These are phyloP conservation scores for Rhombomys opimus DNA, from an alignment of 2,113 vertebrate genomes.

Conservation along the genomic window DNA sequence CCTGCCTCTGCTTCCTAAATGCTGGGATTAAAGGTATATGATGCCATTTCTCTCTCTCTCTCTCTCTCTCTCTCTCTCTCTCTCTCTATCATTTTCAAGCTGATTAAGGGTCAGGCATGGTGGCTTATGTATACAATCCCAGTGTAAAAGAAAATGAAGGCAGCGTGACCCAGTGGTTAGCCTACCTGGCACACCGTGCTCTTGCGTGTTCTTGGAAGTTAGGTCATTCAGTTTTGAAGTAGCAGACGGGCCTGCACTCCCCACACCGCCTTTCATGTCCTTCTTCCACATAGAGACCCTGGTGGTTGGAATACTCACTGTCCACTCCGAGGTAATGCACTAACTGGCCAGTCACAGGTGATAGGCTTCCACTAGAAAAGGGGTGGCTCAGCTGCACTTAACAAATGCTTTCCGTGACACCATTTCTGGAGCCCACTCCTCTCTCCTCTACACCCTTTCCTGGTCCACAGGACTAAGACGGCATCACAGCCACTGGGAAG, in stretches of 20 bases:
- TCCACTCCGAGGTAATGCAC: not conserved
- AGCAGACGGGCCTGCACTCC: not conserved
- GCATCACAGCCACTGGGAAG: not conserved
- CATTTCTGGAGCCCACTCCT: not conserved
- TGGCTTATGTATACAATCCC: not conserved
- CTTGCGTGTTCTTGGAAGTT: not conserved
- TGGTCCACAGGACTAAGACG: not conserved
- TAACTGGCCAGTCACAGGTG: not conserved
- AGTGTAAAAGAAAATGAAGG: not conserved
- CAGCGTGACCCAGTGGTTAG: not conserved
- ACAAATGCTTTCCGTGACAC: not conserved
- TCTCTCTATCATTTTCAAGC: not conserved
- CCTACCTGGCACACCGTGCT: not conserved
- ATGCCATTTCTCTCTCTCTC: too few species aligned
- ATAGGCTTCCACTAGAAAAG: not conserved
- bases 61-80: too few species aligned
- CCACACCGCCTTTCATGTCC: not conserved
- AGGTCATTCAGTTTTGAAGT: not conserved
- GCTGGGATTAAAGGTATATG: too few species aligned
- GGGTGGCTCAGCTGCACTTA: not conserved
- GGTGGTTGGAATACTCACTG: not conserved
- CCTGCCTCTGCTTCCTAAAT: too few species aligned
- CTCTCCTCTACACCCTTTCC: not conserved
- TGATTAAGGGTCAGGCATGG: not conserved
- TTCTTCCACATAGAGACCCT: not conserved